Base-by-base conservation (phyloP, 2,797 vertebrate genomes). In the Gallinago solitaria region DNA sequence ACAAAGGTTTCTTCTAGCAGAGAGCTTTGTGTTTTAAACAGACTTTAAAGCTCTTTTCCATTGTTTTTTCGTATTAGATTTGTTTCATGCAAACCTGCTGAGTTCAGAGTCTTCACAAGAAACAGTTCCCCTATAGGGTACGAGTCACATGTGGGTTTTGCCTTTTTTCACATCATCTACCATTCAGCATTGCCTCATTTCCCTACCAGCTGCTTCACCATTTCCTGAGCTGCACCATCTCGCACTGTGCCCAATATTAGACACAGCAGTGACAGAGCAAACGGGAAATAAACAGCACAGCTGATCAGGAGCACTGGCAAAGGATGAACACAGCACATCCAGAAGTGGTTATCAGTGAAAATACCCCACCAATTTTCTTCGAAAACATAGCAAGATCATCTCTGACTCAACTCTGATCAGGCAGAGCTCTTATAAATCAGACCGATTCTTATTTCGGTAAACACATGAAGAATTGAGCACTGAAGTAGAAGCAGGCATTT, bases 161-260 rank as follows among this genome's bases (percentile, higher is more conserved):
- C 53, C 48, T 53, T 88, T 57, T 68, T 89, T 43, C 74, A 35
- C 75, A 43, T 61, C 85, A 75, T 63, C 86, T 88, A 57, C 83
- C 83, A 64, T 92, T 89, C 33, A 23, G 41, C 50, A 80, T 77
- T 54, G 81, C 48, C 95, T 96, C 77, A 94, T 95, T 69, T 83
- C 87, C 92, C 95, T 95, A 56, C 90, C 93, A 95, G 93, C 69
- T 95, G 54, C 75, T 68, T 93, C 76, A 77, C 78, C 50, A 59
- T 75, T 89, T 97, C 96, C 61, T 50, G 89, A 96, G 74, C 76
- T 79, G 75, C 41, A 93, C 17, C 60, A 56, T 64, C 86, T 96
- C 57, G 43, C 70, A 92, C 69, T 57, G 69, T 37, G 81, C 13
- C 81, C 3, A 47, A 74, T 94, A 92, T 92, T 53, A 88, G 90